Evolutionary conservation across 2,888 invertebrate genomes (phyloP), one percentile per base, ranked within the genome.

Genomic region (Synanthedon tipuliformis): DNA sequence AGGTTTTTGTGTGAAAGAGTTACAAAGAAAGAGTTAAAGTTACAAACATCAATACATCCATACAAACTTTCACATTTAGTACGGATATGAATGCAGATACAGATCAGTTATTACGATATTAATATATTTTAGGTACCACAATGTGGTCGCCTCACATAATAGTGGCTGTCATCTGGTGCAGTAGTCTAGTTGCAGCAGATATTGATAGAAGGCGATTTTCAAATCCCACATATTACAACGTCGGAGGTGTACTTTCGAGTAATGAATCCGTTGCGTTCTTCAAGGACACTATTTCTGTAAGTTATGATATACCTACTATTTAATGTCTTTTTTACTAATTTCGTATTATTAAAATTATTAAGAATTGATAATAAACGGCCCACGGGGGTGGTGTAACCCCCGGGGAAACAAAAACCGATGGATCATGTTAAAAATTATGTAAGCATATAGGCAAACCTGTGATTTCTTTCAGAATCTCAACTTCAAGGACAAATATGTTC

Each of bases 161-260:
- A 3, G 18, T 73, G n/a, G 48, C 61, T 10, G 54, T 65, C 34
- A 41, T 64, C 11, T 58, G 57, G 53, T 59, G 66, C 27, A 53
- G 59, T n/a, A 45, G 59, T 18, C 51, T 58, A 12, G 61, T 61
- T 7, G 55, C 63, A 2, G 83, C 78, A 3, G 80, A 84, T 48
- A 75, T 73, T 40, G 84, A 83, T 58, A 67, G 78, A 10, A 68
- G 82, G 4, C 66, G 81, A 3, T 81, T 77, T 55, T 79, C 89
- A 54, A 93, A 93, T 76, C 92, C 92, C 23, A 89, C 90, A 12
- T 90, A 90, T 62, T 96, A 94, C 79, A 95, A 95, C 70, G 95
- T 97, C 56, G 97, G 97, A 16, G 97, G 96, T n/a, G 96, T 97
- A 1, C 89, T 97, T 18, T 95, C 95, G 56, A 94, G 92, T 77